Percentiles rank a stretch among this genome's conserved stretches.
Conservation (phyloP, 2,888 invertebrate genomes). For the Germaria angustata region DNA sequence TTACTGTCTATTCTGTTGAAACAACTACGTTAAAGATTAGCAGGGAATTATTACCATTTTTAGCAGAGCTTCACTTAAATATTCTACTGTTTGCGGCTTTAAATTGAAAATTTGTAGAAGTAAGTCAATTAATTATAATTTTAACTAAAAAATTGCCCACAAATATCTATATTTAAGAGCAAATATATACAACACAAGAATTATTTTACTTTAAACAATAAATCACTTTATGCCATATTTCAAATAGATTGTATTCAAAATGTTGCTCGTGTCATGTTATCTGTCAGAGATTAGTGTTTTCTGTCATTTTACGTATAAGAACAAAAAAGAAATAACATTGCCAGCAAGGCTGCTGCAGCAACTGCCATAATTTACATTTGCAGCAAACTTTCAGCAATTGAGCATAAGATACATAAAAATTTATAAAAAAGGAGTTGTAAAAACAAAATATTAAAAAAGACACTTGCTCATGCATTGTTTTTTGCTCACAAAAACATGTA, state of each 20-base stretch:
- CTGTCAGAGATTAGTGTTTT: conserved; percentile 65
- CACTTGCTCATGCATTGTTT: not conserved
- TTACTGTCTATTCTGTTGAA: too few relatives aligned
- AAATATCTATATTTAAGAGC: not conserved
- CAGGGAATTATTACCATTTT: too few relatives aligned
- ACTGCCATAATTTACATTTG: conserved; percentile 36
- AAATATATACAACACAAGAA: not conserved
- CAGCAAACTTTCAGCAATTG: conserved; percentile 5
- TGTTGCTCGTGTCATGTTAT: conserved; percentile 56
- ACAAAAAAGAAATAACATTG: not conserved
- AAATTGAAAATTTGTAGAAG: too few relatives aligned
- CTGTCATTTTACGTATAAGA: conserved; percentile 53
- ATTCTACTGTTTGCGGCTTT: too few relatives aligned
- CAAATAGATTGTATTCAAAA: conserved; percentile 18
- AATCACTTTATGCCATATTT: conserved; percentile 45
- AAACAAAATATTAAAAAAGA: conserved; percentile 7
- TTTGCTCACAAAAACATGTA: not conserved
- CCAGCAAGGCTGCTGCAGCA: not conserved
- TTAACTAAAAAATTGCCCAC: not conserved
- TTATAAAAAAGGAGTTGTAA: not conserved
- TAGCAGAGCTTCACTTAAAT: too few relatives aligned
- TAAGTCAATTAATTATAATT: too few relatives aligned
- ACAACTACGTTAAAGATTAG: too few relatives aligned
- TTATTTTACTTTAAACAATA: not conserved
- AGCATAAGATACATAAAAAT: not conserved